Base-by-base conservation (phyloP, 1,140 invertebrate species). In the Tetramorium alpestre region DNA sequence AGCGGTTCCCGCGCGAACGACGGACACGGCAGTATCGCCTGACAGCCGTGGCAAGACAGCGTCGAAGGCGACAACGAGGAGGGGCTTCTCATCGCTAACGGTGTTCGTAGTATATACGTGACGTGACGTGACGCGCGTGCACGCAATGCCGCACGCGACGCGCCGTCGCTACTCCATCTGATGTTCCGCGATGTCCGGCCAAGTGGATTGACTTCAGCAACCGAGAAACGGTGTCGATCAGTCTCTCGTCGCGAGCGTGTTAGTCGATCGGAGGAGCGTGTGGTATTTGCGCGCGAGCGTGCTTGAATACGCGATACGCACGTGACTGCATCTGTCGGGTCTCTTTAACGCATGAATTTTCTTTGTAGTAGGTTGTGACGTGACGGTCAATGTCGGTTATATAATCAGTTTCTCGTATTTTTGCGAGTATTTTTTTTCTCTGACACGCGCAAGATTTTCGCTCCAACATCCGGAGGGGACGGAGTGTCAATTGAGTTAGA, bases 81-180 rank as follows among this genome's bases (percentile, higher is more conserved):
- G 80, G n/a, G n/a, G 25, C 47, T 75, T 75, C 65, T 77, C 80
- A 18, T 25, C 54, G 56, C 86, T 91, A 92, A 92, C 91, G 92
- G 91, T 93, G 87, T 85, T 91, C 69, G 86, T 90, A 89, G 92
- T 92, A 89, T 87, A 87, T 86, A 91, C 86, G 81, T 47, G 65
- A 65, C 54, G 85, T 75, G 64, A 91, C 88, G 82, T 86, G 88
- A 90, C 87, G 84, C 76, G 87, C 84, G 80, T 89, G 75, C 89
- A 80, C 81, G 51, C 49, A 58, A 64, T n/a, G 76, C 49, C 47
- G 51, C 67, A 88, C 67, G 67, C 44, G 64, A 88, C 65, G 47
- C 73, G 70, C 67, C 47, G 22, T 18, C 51, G 25, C 18, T 51
- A 51, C 62, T 49, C 69, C 81, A 85, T 85, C 86, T 85, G 89